Evolutionary conservation across 2,797 vertebrate genomes (phyloP).

Genomic region (Pangasius larnaudii): DNA sequence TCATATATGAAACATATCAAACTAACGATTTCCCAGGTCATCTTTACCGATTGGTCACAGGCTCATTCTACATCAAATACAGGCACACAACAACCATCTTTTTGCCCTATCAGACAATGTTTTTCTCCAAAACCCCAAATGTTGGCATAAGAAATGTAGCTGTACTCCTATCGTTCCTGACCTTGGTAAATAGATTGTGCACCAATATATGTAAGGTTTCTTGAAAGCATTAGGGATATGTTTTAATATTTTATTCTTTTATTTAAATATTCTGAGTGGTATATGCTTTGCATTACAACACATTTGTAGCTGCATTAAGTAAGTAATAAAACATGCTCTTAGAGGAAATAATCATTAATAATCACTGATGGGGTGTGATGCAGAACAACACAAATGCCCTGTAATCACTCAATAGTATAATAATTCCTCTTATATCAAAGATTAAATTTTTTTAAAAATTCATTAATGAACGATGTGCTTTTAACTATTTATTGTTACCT

Average conservation of each 20-base stretch:
- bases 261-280: neutral
- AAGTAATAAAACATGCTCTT: neutral
- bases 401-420: neutral
- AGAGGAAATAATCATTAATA: neutral
- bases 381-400: neutral
- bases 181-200: neutral
- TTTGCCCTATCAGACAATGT: neutral
- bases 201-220: neutral
- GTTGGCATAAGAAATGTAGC: neutral
- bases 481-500: neutral
- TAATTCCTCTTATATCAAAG: neutral
- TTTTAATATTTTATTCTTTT: neutral
- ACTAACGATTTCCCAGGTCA: neutral
- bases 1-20: neutral
- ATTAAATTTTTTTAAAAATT: neutral
- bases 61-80: neutral
- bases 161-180: neutral
- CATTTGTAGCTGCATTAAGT: neutral
- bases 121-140: neutral
- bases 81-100: neutral
- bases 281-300: neutral
- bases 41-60: neutral
- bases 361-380: neutral
- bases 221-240: neutral
- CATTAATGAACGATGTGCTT: neutral